Evolutionary conservation across 2,113 vertebrate genomes (phyloP).

Genomic region (Phainopepla nitens): DNA sequence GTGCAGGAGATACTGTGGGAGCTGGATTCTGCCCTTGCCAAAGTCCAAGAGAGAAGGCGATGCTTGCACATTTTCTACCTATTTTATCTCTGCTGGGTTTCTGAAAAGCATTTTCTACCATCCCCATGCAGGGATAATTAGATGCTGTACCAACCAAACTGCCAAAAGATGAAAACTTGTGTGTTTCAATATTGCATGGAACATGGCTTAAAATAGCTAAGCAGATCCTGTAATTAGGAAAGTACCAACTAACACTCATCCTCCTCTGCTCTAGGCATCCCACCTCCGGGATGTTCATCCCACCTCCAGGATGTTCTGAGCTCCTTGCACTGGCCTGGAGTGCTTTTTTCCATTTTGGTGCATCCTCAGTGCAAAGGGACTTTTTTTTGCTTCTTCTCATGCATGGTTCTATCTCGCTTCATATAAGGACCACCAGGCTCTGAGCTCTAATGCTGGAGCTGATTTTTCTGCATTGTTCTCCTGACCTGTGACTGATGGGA

Average conservation of each 20-base stretch:
- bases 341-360: neutral
- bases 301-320: neutral
- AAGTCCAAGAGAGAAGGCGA: neutral
- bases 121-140: neutral
- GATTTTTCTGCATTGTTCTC: neutral
- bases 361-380: neutral
- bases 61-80: neutral
- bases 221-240: conserved; percentile 6
- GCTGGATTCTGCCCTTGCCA: neutral
- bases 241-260: neutral
- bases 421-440: neutral
- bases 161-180: neutral
- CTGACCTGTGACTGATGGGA: neutral
- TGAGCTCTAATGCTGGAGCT: neutral
- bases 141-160: conserved; percentile 10
- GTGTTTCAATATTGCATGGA: neutral
- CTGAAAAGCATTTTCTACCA: neutral
- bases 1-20: neutral
- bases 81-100: neutral
- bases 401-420: neutral
- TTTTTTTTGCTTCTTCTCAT: neutral
- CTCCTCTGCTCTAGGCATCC: neutral
- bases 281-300: neutral
- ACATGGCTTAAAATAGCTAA: neutral
- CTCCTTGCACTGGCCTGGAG: neutral